Conservation (phyloP, 2,797 vertebrate genomes). For the Hephaestus fuliginosus region DNA sequence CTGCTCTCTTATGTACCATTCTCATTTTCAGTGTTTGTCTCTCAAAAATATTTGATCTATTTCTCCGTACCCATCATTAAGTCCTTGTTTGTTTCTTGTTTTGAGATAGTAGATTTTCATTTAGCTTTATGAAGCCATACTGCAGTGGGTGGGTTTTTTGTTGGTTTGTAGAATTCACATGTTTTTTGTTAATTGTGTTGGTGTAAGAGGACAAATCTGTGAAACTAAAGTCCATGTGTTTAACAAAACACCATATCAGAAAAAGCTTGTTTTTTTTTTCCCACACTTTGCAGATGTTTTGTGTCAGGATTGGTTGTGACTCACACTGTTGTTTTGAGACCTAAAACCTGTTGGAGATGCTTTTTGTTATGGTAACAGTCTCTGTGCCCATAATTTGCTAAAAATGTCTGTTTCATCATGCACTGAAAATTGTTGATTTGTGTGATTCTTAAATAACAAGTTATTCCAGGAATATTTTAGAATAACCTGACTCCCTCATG, state of each 20-base stretch:
- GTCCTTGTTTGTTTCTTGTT: neutral
- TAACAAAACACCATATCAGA: constrained; percentile 16
- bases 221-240: constrained; percentile 9
- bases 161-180: constrained; percentile 1
- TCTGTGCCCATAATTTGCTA: constrained; percentile 36
- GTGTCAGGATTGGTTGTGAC: constrained; percentile 48
- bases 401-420: constrained; percentile 51
- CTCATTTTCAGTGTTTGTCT: constrained; percentile 21
- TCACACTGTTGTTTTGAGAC: constrained; percentile 43
- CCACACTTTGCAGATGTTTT: constrained; percentile 61
- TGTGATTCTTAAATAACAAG: constrained; percentile 28
- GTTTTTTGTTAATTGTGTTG: neutral
- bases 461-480: constrained; percentile 39
- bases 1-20: neutral
- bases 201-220: neutral
- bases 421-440: constrained; percentile 54
- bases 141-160: neutral
- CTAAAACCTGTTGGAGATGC: constrained; percentile 47
- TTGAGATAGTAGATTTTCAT: neutral
- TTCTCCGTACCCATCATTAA: neutral
- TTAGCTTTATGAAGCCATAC: neutral
- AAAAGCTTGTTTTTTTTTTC: constrained; percentile 8
- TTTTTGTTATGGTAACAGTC: constrained; percentile 53
- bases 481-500: neutral
- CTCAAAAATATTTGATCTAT: neutral